A percentile compares a stretch with the other conserved stretches of the same genome.
Conservation (phyloP, 2,113 vertebrate species). For the Sturnira hondurensis region DNA sequence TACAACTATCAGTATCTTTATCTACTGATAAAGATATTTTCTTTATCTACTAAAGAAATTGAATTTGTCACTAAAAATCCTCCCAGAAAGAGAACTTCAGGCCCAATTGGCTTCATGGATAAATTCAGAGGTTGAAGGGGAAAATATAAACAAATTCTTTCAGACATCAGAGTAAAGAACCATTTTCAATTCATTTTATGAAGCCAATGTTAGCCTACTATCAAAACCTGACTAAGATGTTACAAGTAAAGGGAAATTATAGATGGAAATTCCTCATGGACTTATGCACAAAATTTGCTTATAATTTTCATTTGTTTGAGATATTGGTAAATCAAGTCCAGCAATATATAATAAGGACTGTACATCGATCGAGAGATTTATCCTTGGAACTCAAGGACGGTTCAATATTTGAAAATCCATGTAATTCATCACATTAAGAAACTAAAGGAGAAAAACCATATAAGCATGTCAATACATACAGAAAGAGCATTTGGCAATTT, state of each 20-base stretch:
- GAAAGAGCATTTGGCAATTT: background rate
- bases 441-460: constrained; percentile 4
- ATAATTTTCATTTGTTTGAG: background rate
- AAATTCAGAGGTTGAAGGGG: background rate
- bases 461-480: background rate
- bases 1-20: background rate
- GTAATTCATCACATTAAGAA: background rate
- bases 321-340: background rate
- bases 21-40: too few species aligned
- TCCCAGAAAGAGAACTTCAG: background rate
- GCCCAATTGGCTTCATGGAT: background rate
- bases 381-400: background rate
- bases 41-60: background rate
- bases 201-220: background rate
- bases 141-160: background rate
- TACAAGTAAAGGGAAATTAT: background rate
- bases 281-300: background rate
- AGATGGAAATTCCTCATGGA: background rate
- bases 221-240: background rate
- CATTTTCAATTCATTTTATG: background rate
- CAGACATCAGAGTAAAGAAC: background rate
- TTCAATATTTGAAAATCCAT: background rate
- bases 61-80: background rate
- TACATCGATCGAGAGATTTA: background rate
- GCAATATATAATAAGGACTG: background rate